Conservation (phyloP, 2,797 vertebrate species). For the Anniella stebbinsi region DNA sequence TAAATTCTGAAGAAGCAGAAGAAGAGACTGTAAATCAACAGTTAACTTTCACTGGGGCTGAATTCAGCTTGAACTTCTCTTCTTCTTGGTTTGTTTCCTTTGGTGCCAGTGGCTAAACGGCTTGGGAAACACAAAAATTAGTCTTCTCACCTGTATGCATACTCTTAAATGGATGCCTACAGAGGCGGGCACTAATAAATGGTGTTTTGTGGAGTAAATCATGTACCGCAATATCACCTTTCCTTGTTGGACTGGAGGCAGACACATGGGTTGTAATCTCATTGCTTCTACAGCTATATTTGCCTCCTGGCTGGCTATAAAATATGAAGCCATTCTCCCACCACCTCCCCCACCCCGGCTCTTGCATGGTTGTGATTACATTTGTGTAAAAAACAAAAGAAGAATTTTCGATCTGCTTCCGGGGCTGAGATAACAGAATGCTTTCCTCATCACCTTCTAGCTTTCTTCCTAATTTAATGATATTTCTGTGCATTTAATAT, state of each 20-base stretch:
- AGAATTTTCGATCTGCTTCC: background rate
- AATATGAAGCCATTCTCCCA: slow-evolving; percentile 13
- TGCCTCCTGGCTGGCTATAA: slow-evolving; percentile 28
- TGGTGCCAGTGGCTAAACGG: slow-evolving; percentile 41
- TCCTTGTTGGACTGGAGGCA: background rate
- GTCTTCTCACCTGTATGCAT: fast-evolving
- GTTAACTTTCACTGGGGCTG: too few relatives aligned
- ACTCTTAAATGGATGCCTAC: background rate
- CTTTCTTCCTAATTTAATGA: slow-evolving; percentile 7
- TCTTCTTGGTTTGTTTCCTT: too few relatives aligned
- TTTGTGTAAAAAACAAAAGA: background rate
- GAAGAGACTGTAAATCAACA: too few relatives aligned
- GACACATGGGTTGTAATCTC: background rate
- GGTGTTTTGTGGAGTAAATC: background rate
- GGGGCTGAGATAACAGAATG: fast-evolving
- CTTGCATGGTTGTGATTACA: background rate
- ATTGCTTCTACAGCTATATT: background rate
- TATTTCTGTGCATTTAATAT: background rate
- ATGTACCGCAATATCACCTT: fast-evolving
- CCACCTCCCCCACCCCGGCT: too few relatives aligned
- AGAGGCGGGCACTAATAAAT: background rate
- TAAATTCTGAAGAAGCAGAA: too few relatives aligned
- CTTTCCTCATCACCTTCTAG: background rate
- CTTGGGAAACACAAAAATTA: slow-evolving; percentile 19
- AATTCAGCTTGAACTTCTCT: too few relatives aligned